phyloP scores from a whole-genome alignment of 2,797 vertebrate genomes.

The Pyrrhura leucotis region DNA sequence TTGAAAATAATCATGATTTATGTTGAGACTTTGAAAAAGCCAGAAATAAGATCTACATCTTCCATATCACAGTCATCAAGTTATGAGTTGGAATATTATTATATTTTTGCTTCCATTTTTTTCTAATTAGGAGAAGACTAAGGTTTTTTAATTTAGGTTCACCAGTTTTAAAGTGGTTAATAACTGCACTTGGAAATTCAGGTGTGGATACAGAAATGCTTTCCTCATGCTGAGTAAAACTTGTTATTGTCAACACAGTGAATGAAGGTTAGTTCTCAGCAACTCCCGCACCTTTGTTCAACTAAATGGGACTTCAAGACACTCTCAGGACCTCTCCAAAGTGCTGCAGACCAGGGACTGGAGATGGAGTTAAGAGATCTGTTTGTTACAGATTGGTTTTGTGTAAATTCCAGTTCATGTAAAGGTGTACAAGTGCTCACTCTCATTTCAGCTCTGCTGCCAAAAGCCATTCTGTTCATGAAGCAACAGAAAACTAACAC shows the following conservation, averaged over 20 bases:
- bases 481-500: neutral
- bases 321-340: neutral
- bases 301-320: neutral
- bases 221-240: neutral
- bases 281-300: neutral
- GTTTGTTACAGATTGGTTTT: neutral
- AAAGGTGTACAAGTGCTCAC: neutral
- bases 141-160: neutral
- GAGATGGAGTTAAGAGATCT: neutral
- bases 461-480: neutral
- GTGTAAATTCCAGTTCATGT: neutral
- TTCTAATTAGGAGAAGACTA: neutral
- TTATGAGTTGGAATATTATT: neutral
- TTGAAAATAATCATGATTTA: neutral
- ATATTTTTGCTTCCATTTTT: neutral
- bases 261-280: neutral
- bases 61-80: neutral
- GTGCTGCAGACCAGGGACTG: neutral
- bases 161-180: neutral
- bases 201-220: neutral
- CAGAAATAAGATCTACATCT: neutral
- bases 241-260: neutral
- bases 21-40: neutral
- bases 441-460: neutral
- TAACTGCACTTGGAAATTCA: neutral